Base-by-base conservation (phyloP, 2,888 invertebrate species). In the Rhagonycha fulva region DNA sequence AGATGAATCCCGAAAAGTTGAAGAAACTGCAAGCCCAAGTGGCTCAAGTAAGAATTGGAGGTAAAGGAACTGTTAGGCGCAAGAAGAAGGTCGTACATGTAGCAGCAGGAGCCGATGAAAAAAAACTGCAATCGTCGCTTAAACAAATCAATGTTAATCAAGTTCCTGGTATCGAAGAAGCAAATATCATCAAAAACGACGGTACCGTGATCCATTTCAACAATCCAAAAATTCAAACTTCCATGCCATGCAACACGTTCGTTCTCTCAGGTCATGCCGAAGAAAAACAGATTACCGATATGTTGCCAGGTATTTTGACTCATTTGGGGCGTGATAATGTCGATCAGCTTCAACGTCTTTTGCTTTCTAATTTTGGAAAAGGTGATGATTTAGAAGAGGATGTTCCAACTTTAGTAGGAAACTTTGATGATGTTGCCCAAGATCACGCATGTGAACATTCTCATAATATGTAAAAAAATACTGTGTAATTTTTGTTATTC, bases 51-150 rank as follows among this genome's bases (percentile, higher is more conserved):
- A 94, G 98, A 88, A 98, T 98, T 89, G 98, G 98, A 87, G 98
- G 98, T 86, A 98, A 98, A 94, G 99, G 99, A 85, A 98, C 98
- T 86, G 98, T 98, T 81, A 93, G 99, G 85, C 96, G 99, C 88
- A 99, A 99, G 95, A 99, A 99, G 98, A 99, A 99, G 97, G 98
- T 88, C 70, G 97, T 99, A 76, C 99, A 99, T 89, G 96, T 98
- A 85, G 98, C 98, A 80, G 98, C 99, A 77, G 98, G 98, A 72
- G 98, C 98, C 87, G 99, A 99, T 89, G 99, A 99, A 89, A 99
- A 99, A 89, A 99, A 99, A 90, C 90, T 99, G 84, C 99, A 99
- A 88, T 97, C 97, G 84, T 98, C 98, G 74, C 90, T 99, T 84
- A 99, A 99, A 89, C 99, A 99, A 88, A 89, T 99, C 79, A 96